Percentiles rank a stretch among this genome's conserved stretches.
phyloP scores from a whole-genome alignment of 2,888 invertebrate genomes.

The Drosophila siamana region DNA sequence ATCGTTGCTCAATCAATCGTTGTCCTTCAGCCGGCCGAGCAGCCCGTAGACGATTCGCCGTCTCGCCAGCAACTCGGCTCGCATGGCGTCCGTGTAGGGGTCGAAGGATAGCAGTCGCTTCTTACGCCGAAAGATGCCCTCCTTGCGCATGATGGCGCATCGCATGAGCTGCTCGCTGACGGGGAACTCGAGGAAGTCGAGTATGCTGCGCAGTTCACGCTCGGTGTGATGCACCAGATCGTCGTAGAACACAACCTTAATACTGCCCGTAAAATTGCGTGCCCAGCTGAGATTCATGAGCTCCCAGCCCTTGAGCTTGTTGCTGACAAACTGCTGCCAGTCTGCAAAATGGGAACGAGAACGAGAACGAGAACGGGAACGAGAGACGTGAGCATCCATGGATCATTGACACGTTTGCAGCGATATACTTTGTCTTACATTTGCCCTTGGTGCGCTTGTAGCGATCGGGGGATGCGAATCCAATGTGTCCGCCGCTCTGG shows the following conservation, averaged over 20 bases:
- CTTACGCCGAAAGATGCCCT: conserved; percentile 91
- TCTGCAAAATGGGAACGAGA: too few species aligned
- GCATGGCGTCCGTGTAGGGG: conserved; percentile 89
- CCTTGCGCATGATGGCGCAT: conserved; percentile 88
- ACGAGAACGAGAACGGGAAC: too few species aligned
- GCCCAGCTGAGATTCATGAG: conserved; percentile 90
- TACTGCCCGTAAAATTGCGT: conserved; percentile 88
- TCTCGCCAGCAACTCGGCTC: conserved; percentile 85
- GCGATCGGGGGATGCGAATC: conserved; percentile 90
- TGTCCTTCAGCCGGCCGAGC: conserved; percentile 66
- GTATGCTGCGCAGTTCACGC: conserved; percentile 87
- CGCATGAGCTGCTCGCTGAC: conserved; percentile 87
- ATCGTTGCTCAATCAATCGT: conserved; percentile 3
- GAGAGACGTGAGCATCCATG: too few species aligned
- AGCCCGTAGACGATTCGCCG: conserved; percentile 86
- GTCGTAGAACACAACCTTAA: conserved; percentile 90
- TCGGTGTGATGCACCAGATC: conserved; percentile 88
- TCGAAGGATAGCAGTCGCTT: conserved; percentile 89
- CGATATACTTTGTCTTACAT: conserved; percentile 87
- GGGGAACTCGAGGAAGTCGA: conserved; percentile 87
- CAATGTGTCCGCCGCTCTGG: conserved; percentile 92
- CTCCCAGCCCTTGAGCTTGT: conserved; percentile 89
- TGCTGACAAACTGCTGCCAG: conserved; percentile 90
- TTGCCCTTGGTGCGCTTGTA: conserved; percentile 88
- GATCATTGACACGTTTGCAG: too few species aligned